Evolutionary conservation across 1,140 invertebrate species (phyloP), one percentile per base, ranked within the genome.

Genomic region (Uloborus diversus): DNA sequence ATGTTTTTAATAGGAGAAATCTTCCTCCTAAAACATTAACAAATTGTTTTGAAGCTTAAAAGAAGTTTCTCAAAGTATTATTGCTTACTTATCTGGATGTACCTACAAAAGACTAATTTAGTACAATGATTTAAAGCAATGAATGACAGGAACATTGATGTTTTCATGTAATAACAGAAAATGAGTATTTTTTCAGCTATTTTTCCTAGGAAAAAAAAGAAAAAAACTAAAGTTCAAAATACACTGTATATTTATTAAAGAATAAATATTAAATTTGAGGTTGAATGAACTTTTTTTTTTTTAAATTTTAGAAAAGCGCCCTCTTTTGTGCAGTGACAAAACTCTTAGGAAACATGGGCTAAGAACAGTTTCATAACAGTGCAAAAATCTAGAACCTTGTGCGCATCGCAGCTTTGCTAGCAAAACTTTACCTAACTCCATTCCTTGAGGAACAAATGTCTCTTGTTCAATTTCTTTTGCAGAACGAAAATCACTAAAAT

Each of bases 351-450:
- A 42, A 13, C 17, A 13, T 13, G 9, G 66, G 27, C 27, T 59
- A 61, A 59, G 56, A 71, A 59, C 69, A 71, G 69, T 71, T 59
- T 71, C 68, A 32, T 20, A 71, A 37, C 20, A 33, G 23, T 42
- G 69, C 53, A 71, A 35, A 56, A 71, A 71, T 59, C 69, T 20
- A 32, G 53, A 71, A 33, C 49, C 69, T 71, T 71, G 69, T 71
- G 69, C 69, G 69, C 69, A 17, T 61, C 35, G 33, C 56, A 71
- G 69, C 69, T 35, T 13, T 59, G 32, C 53, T 71, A 71, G 25
- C 69, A 59, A 37, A 35, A 59, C 53, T 68, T 28, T 27, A 37
- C 32, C 25, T 59, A 35, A 27, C 14, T 71, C 69, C 56, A 20
- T 42, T 71, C 42, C 69, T 56, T 28, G 9, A 42, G 9, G 2